Evolutionary conservation across 1,140 invertebrate genomes (phyloP), one percentile per base, ranked within the genome.

Genomic region (Charaxes varanes): DNA sequence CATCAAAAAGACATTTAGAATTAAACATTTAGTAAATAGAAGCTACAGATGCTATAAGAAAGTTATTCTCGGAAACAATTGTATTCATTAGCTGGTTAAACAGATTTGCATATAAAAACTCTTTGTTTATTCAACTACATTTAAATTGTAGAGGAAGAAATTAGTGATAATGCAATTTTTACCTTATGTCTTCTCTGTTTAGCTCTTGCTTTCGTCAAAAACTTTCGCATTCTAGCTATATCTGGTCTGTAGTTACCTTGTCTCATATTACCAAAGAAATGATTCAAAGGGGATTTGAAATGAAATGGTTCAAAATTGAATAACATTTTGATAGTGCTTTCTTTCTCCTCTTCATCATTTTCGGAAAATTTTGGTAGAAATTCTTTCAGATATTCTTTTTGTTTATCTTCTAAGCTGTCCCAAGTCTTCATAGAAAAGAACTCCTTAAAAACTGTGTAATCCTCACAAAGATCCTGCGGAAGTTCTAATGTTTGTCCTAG

Each of bases 231-330:
- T 56, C 84, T 86, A 40, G 85, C 86, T 43, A 89, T 88, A 64
- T 90, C 88, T 31, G 87, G 87, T 40, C 87, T 74, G 45, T 87
- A 91, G 59, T 89, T 87, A 16, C 91, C 92, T 72, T 89, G 88
- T 84, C 86, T 89, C 34, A 93, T 69, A 59, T 91, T 88, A 15
- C 84, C 85, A 54, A 89, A 88, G 58, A 93, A 91, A 31, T 89
- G 77, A 45, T 84, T 76, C n/a, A 93, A 57, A 31, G 91, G 92
- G 68, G 88, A 91, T 52, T 87, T 87, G 85, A 92, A 92, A 53
- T 88, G 87, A 63, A 93, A 90, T 60, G 88, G 89, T 61, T 91
- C 88, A 68, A 89, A 86, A 53, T 84, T 82, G 58, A 93, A 91
- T 17, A 93, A 72, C 78, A 85, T 88, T 65, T 87, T 85, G 15